Evolutionary conservation across 92 coral and sea anemone genomes (phyloP), one percentile per base, ranked within the genome.

Genomic region (Epizoanthus ramosus): DNA sequence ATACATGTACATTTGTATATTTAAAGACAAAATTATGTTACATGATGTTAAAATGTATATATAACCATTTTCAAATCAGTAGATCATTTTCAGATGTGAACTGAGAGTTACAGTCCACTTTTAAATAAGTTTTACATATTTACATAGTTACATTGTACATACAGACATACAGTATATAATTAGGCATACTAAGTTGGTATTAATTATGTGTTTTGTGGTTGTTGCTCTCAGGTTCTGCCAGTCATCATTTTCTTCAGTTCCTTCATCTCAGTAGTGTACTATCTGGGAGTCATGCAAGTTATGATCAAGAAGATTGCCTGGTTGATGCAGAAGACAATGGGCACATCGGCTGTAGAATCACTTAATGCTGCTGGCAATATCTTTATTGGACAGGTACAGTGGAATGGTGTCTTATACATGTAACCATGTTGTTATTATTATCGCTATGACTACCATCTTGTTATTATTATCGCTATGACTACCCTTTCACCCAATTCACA

Each of bases 321-420:
- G 98, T 89, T 95, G 18, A 95, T 95, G 98, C 98, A 94, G 87
- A 80, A 88, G 19, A 94, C 98, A 57, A 92, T 94, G 94, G 86
- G 86, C 71, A 93, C 93, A 19, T 89, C 93, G 59, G 98, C 89
- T 13, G 98, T 94, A 3, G 98, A 94, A 80, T 91, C 97, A 57
- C 88, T 94, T 14, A 90, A 88, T 87, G 96, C 98, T 7, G 98
- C 98, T 19, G 95, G 97, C 3, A 94, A 94, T 72, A 90, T 94
- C 12, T 94, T 94, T 72, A 91, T 95, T 66, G 98, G 98, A 23
- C 95, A 93, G 95, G 98, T 93, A 84, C 57, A 79, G 24, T 23
- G 5, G 59, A 50, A 56, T 18, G 13, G 15, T 24, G 18, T 47
- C 31, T 63, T 6, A 63, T 8, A 14, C 8, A n/a, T n/a, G n/a